Conservation (phyloP, 2,797 vertebrate genomes). For the Serranus cabrilla region DNA sequence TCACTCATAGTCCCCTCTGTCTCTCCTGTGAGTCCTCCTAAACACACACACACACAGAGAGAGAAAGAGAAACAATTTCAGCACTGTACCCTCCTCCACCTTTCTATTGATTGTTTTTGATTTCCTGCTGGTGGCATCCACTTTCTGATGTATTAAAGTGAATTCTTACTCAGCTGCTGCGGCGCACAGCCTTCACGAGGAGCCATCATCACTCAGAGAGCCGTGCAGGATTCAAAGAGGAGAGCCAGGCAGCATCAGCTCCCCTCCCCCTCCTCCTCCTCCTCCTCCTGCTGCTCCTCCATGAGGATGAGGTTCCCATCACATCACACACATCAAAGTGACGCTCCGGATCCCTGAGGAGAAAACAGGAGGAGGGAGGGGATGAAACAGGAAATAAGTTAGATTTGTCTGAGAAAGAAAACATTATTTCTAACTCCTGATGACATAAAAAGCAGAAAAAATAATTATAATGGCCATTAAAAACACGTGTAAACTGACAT, state of each 20-base stretch:
- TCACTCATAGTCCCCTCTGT: constrained; percentile 47
- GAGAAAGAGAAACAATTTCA: constrained; percentile 25
- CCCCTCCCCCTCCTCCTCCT: neutral
- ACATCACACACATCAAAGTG: constrained; percentile 78
- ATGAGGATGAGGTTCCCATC: constrained; percentile 63
- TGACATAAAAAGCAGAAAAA: neutral
- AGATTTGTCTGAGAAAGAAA: constrained; percentile 21
- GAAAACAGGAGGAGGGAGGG: constrained; percentile 59
- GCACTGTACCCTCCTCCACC: constrained; percentile 10
- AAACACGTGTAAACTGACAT: no score
- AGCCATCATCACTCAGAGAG: constrained; percentile 47
- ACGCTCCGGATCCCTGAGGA: constrained; percentile 70
- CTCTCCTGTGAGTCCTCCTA: constrained; percentile 26
- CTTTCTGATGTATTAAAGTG: constrained; percentile 37
- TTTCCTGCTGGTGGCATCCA: constrained; percentile 52
- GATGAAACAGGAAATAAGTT: constrained; percentile 55
- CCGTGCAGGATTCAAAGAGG: constrained; percentile 61
- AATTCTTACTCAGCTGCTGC: constrained; percentile 52
- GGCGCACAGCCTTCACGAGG: constrained; percentile 43
- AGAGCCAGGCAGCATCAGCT: constrained; percentile 27
- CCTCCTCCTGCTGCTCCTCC: constrained; percentile 15
- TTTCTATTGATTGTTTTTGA: constrained; percentile 37
- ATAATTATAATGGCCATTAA: no score
- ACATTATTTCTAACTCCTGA: constrained; percentile 10
- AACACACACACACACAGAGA: neutral